Base-by-base conservation (phyloP, 2,113 vertebrate species). In the Motacilla tschutschensis region DNA sequence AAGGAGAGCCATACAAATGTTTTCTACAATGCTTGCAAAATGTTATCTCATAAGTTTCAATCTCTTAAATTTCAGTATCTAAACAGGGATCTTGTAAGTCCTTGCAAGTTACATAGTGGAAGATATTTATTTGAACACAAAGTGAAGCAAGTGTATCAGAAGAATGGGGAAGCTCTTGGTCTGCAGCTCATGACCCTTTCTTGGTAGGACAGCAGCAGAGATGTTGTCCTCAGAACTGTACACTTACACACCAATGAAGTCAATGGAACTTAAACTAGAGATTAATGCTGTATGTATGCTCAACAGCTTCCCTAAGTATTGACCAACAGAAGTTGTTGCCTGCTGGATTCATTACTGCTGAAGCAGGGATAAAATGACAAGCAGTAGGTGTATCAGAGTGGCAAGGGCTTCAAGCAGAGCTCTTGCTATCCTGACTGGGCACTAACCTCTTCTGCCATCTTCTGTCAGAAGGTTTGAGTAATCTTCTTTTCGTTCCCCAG, bases 141-240 rank as follows among this genome's bases (percentile, higher is more conserved):
- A 12, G 12, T 36, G 44, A 83, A 80, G 12, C 4, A 47, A 51
- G 18, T 40, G 5, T 29, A 10, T 69, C 7, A 79, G 48, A 76
- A 85, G 33, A 84, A 66, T 84, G 21, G 5, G 26, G 71, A 85
- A 72, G 11, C 6, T 54, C 24, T 33, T 19, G 5, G 18, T 41
- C 41, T 58, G 26, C 25, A 75, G 24, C 12, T 81, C 18, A 12
- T 55, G n/a, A 29, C 11, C 17, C 10, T 47, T 80, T 46, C 44
- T 83, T 62, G 57, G 25, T n/a, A 50, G 29, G 24, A 38, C 53
- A 64, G 6, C 17, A 26, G 40, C 38, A 20, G 21, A 57, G 4
- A 38, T 0, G 0, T 4, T n/a, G 9, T 31, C 17, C 25, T 74
- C 15, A 8, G 24, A 64, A 51, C 18, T 0, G 0, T 25, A 43